Evolutionary conservation across 2,888 invertebrate genomes (phyloP).

Genomic region (Vandiemenella viatica): DNA sequence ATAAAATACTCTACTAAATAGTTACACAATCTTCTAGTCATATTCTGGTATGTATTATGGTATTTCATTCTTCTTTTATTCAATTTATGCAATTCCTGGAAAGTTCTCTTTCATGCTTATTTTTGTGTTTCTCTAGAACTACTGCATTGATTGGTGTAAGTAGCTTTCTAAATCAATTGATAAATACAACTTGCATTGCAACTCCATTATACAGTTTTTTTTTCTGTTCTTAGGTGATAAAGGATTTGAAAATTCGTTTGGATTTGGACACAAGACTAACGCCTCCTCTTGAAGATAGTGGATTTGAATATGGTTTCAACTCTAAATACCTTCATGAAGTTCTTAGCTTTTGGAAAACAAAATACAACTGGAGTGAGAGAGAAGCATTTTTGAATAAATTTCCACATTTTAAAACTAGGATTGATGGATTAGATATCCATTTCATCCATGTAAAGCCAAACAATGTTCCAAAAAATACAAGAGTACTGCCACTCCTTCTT

Average conservation of each 20-base stretch:
- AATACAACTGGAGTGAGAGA: conserved; percentile 55
- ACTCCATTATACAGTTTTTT: too few relatives aligned
- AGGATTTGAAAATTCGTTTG: conserved; percentile 44
- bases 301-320: conserved; percentile 73
- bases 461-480: conserved; percentile 27
- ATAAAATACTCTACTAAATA: too few relatives aligned
- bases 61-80: too few relatives aligned
- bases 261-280: conserved; percentile 21
- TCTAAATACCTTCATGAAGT: conserved; percentile 47
- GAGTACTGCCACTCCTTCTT: conserved; percentile 50
- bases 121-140: too few relatives aligned
- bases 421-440: conserved; percentile 54
- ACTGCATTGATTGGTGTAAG: too few relatives aligned
- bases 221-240: conserved; percentile 34
- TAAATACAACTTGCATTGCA: too few relatives aligned
- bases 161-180: too few relatives aligned
- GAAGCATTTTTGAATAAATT: conserved; percentile 56
- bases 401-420: conserved; percentile 57
- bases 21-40: too few relatives aligned
- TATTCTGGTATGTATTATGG: too few relatives aligned
- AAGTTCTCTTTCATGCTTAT: too few relatives aligned
- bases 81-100: too few relatives aligned
- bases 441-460: conserved; percentile 53
- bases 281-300: conserved; percentile 49
- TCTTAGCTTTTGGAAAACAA: conserved; percentile 61